phyloP scores from a whole-genome alignment of 2,888 invertebrate species.

The Altica lythri region DNA sequence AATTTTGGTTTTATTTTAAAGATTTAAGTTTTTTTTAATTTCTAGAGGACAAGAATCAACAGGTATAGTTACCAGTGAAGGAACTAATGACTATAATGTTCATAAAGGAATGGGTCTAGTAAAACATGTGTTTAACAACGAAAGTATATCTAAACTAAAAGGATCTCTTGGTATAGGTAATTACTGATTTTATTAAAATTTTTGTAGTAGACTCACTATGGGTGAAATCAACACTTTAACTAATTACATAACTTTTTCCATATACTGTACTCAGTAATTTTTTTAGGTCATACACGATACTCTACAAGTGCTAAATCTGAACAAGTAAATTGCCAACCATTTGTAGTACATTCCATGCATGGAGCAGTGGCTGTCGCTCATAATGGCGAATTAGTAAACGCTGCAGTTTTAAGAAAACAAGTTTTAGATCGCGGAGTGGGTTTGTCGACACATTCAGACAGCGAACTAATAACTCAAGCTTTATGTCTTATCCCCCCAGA shows the following conservation, averaged over 20 bases:
- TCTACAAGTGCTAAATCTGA: slow-evolving; percentile 95
- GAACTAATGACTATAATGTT: slow-evolving; percentile 76
- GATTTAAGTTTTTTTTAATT: too few species aligned
- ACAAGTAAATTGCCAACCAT: slow-evolving; percentile 94
- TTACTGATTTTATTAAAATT: too few species aligned
- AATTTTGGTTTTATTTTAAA: too few species aligned
- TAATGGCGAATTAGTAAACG: slow-evolving; percentile 97
- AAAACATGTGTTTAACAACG: slow-evolving; percentile 88
- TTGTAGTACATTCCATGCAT: slow-evolving; percentile 96
- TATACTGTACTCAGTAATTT: background rate
- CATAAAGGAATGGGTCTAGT: slow-evolving; percentile 97
- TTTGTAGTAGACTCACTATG: too few species aligned
- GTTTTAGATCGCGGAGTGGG: slow-evolving; percentile 93
- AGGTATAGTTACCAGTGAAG: slow-evolving; percentile 92
- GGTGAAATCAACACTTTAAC: too few species aligned
- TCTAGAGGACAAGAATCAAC: slow-evolving; percentile 96
- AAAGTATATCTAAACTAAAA: slow-evolving; percentile 79
- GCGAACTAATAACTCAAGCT: slow-evolving; percentile 95
- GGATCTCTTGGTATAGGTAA: slow-evolving; percentile 86
- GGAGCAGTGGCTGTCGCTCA: slow-evolving; percentile 95
- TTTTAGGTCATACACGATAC: slow-evolving; percentile 83
- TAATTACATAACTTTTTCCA: background rate
- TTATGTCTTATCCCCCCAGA: slow-evolving; percentile 90
- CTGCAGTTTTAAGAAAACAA: slow-evolving; percentile 83
- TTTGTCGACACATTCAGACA: slow-evolving; percentile 93